These are phyloP conservation scores for Hyaena hyaena DNA, from an alignment of 2,113 vertebrate species.

Conservation along the genomic window DNA sequence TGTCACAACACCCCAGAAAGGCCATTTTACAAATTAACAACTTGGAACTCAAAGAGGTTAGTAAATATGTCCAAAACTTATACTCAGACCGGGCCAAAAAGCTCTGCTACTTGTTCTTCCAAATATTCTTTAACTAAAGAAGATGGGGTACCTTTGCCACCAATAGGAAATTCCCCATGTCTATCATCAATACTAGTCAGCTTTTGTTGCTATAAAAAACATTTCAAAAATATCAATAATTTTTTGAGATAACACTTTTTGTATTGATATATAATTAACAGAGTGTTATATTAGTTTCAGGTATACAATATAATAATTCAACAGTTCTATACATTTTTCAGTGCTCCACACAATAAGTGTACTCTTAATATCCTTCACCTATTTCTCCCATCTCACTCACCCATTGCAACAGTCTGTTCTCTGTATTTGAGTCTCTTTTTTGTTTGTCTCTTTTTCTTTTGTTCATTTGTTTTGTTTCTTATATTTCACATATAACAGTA, in stretches of 20 bases:
- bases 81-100: neutral
- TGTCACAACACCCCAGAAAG: neutral
- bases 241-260: neutral
- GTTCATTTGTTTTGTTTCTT: neutral
- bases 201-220: neutral
- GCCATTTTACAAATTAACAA: constrained; percentile 21
- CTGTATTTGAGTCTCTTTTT: neutral
- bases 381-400: neutral
- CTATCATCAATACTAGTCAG: neutral
- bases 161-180: neutral
- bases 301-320: neutral
- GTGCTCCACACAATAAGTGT: neutral
- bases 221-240: neutral
- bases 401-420: neutral
- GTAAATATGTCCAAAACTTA: neutral
- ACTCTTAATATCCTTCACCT: neutral
- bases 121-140: neutral
- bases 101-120: neutral
- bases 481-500: neutral
- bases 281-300: neutral
- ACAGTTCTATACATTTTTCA: neutral
- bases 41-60: neutral
- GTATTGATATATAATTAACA: neutral
- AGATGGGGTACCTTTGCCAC: neutral
- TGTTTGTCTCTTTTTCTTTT: neutral